phyloP scores from a whole-genome alignment of 2,113 vertebrate genomes.

The Heterotis niloticus region DNA sequence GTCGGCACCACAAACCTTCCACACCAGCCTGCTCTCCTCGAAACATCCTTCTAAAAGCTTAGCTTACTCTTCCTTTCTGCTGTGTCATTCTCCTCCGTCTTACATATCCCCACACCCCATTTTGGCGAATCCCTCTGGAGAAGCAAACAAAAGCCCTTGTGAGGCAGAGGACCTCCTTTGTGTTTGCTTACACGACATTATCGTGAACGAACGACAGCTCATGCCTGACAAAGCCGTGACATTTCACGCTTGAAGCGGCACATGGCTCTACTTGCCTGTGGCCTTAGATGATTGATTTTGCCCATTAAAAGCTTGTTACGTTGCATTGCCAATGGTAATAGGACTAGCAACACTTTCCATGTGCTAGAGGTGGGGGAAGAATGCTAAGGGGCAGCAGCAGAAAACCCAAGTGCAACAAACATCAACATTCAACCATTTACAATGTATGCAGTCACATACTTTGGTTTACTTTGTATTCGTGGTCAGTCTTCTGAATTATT shows the following conservation, averaged over 20 bases:
- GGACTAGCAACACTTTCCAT: not conserved
- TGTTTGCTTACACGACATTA: slow-evolving; percentile 46
- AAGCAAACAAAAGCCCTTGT: slow-evolving; percentile 51
- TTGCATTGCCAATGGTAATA: slow-evolving; percentile 4
- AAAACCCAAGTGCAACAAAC: not conserved
- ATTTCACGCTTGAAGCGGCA: slow-evolving; percentile 37
- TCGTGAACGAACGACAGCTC: slow-evolving; percentile 34
- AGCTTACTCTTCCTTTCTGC: slow-evolving; percentile 31
- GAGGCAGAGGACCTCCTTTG: slow-evolving; percentile 59
- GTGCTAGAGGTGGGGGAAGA: slow-evolving; percentile 4
- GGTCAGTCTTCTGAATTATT: not conserved
- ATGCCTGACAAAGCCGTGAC: slow-evolving; percentile 35
- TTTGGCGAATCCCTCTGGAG: slow-evolving; percentile 38
- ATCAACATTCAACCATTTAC: slow-evolving; percentile 7
- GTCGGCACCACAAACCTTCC: slow-evolving; percentile 17
- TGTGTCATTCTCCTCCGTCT: slow-evolving; percentile 17
- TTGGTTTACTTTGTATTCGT: not conserved
- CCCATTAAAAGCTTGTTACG: slow-evolving; percentile 27
- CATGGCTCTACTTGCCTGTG: slow-evolving; percentile 40
- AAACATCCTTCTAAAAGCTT: slow-evolving; percentile 39
- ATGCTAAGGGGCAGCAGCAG: not conserved
- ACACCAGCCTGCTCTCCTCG: slow-evolving; percentile 28
- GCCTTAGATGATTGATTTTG: slow-evolving; percentile 28
- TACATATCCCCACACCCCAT: slow-evolving; percentile 24
- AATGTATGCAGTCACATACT: not conserved